Evolutionary conservation across 2,888 invertebrate species (phyloP), one percentile per base, ranked within the genome.

Genomic region (Zhuqinia jingwanae): DNA sequence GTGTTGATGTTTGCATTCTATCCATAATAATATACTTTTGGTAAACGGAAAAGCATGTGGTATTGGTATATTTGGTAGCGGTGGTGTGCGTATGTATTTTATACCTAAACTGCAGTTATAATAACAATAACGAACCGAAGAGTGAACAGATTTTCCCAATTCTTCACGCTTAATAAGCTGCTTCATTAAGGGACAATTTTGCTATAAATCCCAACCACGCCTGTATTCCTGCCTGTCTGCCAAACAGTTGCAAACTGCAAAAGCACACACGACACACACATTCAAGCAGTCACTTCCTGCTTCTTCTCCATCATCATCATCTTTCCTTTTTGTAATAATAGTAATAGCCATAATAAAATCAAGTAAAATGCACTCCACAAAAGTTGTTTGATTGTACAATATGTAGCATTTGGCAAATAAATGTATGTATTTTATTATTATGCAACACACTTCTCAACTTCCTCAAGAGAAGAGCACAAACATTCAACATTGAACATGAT

Each of bases 121-220:
- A n/a, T 25, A 75, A 17, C 25, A 75, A 53, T 53, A 77, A 77
- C 58, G 58, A 45, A 58, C 42, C 58, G 13, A 45, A 58, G 75
- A 81, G 63, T 76, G 88, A 88, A 78, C 83, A 88, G 80, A 88
- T 88, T 88, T 88, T 87, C 78, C 83, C 86, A 81, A 83, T 88
- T 88, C 87, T 85, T 87, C 85, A 84, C 78, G 81, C 87, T 88
- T 88, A 89, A 88, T 89, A 89, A 89, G 87, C 89, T 87, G 83
- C 87, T 89, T 89, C 89, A 88, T 89, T 89, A 89, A 65, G 58
- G 85, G 65, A 85, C 75, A 78, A 30, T 79, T 79, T 42, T 68
- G 53, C 58, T 20, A 53, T 58, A 77, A 42, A 36, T 3, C 8
- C 36, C 8, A 8, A 22, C 36, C 76, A 58, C 0, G 13, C 15